Evolutionary conservation across 2,113 vertebrate genomes (phyloP), one percentile per base, ranked within the genome.

Genomic region (Panthera uncia): DNA sequence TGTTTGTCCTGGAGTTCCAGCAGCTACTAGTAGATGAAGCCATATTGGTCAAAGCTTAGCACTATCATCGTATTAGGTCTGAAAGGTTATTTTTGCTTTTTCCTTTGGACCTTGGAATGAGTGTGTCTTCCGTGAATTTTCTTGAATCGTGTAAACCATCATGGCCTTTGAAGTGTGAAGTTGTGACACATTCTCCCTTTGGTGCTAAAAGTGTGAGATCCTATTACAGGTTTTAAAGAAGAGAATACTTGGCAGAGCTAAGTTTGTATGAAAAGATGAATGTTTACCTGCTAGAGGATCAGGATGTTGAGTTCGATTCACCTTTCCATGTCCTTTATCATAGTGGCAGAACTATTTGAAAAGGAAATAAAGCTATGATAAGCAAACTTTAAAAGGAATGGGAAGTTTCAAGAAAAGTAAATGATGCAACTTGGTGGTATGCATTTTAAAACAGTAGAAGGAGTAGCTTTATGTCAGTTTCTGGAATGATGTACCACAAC

Each of bases 381-480:
- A 83, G 52, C 16, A 89, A 50, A 95, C n/a, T 92, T 96, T 33
- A 57, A 88, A 89, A 85, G 41, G n/a, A 92, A 65, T 84, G 15
- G 68, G 31, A 92, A 69, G n/a, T 91, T 84, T 89, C 29, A 90
- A 84, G 86, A 90, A 88, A 85, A 95, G 71, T 36, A 96, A 89
- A 55, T 82, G 66, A 83, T 71, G 90, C 23, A 55, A 6, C 33
- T 91, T 91, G 94, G 45, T 48, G 65, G 50, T 16, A 63, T 89
- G 6, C 63, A 78, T 93, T 83, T 92, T 83, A 48, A 92, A 80
- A 63, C 1, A 82, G 73, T 41, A 79, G 61, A 65, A 52, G 69
- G 76, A 69, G 25, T 81, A 89, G 25, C 33, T 94, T 88, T 93
- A 68, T 50, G 66, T 25, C 12, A 71, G 1, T 79, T 85, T 97